Conservation (phyloP, 1,140 invertebrate species). For the Drosophila auraria region DNA sequence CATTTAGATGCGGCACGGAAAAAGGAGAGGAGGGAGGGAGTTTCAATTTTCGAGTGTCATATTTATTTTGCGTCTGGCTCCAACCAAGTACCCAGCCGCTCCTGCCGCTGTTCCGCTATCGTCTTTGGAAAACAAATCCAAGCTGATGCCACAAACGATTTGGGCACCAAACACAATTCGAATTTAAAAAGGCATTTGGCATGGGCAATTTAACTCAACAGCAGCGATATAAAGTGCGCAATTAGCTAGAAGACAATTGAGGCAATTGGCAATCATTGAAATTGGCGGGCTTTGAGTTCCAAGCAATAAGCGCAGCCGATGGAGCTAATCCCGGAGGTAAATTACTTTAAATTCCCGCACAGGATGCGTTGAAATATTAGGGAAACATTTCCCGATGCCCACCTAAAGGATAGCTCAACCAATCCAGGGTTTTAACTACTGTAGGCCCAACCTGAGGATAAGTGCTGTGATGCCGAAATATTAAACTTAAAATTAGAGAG, state of each 20-base stretch:
- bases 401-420: too few species aligned
- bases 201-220: constrained; percentile 13
- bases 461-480: too few species aligned
- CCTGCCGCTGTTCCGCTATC: background rate
- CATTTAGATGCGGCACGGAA: constrained; percentile 25
- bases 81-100: background rate
- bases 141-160: constrained; percentile 26
- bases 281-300: constrained; percentile 4
- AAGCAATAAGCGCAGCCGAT: background rate
- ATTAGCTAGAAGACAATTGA: constrained; percentile 16
- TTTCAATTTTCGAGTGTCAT: constrained; percentile 38
- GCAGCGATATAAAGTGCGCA: constrained; percentile 14
- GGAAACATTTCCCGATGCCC: too few species aligned
- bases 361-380: background rate
- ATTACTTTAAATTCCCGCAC: background rate
- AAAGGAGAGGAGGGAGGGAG: background rate
- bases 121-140: constrained; percentile 9
- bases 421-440: too few species aligned
- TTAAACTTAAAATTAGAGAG: background rate
- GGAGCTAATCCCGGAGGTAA: background rate
- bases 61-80: constrained; percentile 40
- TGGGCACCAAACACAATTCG: constrained; percentile 21
- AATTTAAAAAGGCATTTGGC: constrained; percentile 21
- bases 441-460: too few species aligned
- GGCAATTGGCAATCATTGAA: constrained; percentile 16